Evolutionary conservation across 2,797 vertebrate genomes (phyloP).

Genomic region (Lerista edwardsae): DNA sequence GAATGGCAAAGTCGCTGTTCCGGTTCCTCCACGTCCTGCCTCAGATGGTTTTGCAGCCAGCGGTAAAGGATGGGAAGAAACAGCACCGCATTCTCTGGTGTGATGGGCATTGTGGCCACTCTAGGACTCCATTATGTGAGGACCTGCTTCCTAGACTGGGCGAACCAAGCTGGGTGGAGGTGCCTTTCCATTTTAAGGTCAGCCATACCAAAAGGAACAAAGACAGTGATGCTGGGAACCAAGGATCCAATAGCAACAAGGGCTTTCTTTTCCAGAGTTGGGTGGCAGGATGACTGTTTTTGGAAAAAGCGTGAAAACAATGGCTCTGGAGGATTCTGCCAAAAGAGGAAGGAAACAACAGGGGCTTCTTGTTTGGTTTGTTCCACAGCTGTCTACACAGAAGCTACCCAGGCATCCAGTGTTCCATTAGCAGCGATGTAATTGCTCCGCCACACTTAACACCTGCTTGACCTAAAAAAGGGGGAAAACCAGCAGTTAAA

Average conservation of each 20-base stretch:
- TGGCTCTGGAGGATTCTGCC: fast-evolving
- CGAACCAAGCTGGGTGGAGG: background rate
- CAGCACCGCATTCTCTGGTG: conserved; percentile 90
- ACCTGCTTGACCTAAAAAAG: conserved; percentile 56
- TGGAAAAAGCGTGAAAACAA: background rate
- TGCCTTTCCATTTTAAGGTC: background rate
- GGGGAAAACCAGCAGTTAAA: conserved; percentile 36
- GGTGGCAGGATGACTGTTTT: conserved; percentile 10
- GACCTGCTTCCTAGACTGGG: background rate
- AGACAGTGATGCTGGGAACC: background rate
- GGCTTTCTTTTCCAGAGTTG: conserved; percentile 16
- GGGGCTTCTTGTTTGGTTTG: background rate
- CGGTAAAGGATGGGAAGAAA: conserved; percentile 89
- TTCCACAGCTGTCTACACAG: conserved; percentile 20
- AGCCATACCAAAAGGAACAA: conserved; percentile 38
- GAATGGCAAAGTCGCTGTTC: conserved; percentile 83
- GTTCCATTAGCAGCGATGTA: background rate
- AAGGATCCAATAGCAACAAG: background rate
- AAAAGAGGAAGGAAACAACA: background rate
- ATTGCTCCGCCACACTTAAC: conserved; percentile 40
- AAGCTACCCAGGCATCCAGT: background rate
- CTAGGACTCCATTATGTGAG: conserved; percentile 77
- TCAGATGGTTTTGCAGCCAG: conserved; percentile 83
- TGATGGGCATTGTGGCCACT: conserved; percentile 90
- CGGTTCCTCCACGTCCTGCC: conserved; percentile 68